These are phyloP conservation scores for Bubo bubo DNA, from an alignment of 2,113 vertebrate species.

Conservation along the genomic window DNA sequence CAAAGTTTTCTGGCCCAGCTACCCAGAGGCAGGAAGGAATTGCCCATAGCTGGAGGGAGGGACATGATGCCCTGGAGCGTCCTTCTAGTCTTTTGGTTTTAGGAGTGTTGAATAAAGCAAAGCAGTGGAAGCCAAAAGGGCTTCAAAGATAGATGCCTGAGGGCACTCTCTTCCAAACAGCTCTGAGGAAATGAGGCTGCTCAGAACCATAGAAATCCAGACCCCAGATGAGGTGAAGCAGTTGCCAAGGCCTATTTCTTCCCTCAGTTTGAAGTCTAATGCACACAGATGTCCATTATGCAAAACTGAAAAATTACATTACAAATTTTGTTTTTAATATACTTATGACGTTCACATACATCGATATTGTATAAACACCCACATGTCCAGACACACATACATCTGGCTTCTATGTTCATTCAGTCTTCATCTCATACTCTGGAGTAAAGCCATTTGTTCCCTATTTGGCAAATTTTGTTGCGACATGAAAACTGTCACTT, in stretches of 20 bases:
- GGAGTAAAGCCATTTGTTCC: background rate
- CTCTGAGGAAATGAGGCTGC: conserved; percentile 18
- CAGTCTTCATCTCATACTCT: background rate
- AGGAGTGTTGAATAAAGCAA: background rate
- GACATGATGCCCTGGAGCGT: background rate
- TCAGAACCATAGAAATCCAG: background rate
- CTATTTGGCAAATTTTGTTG: background rate
- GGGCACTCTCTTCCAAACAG: background rate
- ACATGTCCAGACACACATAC: background rate
- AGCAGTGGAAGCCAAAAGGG: background rate
- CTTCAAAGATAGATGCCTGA: background rate
- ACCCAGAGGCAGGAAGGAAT: background rate
- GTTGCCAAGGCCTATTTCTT: background rate
- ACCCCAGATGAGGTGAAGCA: background rate
- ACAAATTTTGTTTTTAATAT: background rate
- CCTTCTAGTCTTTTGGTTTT: background rate
- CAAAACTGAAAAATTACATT: background rate
- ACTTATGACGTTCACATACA: background rate
- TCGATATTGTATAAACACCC: background rate
- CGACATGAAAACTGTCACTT: background rate
- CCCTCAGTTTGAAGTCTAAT: background rate
- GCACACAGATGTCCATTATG: background rate
- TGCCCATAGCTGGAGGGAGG: background rate
- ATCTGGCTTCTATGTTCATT: background rate
- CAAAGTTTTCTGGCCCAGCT: background rate